phyloP scores from a whole-genome alignment of 30 jellyfish, hydroid and myxozoan species.

The Calvadosia cruxmelitensis region DNA sequence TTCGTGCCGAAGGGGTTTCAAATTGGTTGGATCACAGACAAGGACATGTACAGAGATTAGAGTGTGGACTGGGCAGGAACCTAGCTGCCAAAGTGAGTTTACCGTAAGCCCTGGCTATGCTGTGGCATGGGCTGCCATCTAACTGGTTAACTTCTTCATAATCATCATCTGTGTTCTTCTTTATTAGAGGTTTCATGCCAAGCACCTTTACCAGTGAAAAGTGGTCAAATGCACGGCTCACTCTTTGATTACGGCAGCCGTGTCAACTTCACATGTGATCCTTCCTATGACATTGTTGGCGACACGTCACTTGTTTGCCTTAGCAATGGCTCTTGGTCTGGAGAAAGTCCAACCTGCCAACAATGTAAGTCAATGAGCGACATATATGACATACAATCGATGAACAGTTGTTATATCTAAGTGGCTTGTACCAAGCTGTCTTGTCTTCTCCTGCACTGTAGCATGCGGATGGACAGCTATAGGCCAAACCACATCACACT shows the following conservation, averaged over 20 bases:
- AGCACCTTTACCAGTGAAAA: conserved; percentile 28
- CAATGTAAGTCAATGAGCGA: conserved; percentile 70
- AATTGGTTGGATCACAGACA: conserved; percentile 14
- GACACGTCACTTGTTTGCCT: conserved; percentile 36
- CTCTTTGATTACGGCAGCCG: conserved; percentile 24
- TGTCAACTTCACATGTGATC: conserved; percentile 25
- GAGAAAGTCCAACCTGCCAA: conserved; percentile 57
- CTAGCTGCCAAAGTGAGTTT: conserved; percentile 41
- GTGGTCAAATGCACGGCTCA: conserved; percentile 1
- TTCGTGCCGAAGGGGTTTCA: conserved; percentile 49
- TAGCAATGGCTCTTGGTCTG: conserved; percentile 80
- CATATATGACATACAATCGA: too few species aligned
- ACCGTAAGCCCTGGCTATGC: too few species aligned
- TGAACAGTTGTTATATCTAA: too few species aligned
- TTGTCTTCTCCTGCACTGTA: too few species aligned
- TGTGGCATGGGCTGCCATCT: too few species aligned
- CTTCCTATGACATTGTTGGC: conserved; percentile 43
- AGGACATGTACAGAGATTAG: conserved; percentile 24
- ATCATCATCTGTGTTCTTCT: background rate
- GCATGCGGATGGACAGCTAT: too few species aligned
- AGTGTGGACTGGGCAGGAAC: conserved; percentile 42
- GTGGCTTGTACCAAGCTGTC: too few species aligned
- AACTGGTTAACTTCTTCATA: too few species aligned
- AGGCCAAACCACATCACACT: too few species aligned
- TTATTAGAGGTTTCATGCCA: conserved; percentile 27